Evolutionary conservation across 2,888 invertebrate species (phyloP).

Genomic region (Parochlus steinenii): DNA sequence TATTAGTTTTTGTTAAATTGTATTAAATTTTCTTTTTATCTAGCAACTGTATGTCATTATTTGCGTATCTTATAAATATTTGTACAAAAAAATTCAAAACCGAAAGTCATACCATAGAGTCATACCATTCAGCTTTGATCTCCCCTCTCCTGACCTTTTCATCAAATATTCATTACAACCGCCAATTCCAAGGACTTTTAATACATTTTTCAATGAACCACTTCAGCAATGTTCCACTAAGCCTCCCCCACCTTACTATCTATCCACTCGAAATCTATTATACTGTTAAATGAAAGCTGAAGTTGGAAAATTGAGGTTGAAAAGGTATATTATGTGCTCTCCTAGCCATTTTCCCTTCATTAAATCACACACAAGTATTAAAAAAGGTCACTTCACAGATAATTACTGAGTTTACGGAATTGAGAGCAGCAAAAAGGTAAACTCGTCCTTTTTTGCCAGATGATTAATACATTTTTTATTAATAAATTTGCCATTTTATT

Average conservation of each 20-base stretch:
- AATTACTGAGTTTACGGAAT: constrained; percentile 9
- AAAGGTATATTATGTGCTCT: constrained; percentile 3
- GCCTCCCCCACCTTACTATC: no score
- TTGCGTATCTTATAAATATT: no score
- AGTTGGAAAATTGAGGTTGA: constrained; percentile 7
- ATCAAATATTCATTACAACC: not conserved
- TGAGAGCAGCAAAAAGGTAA: no score
- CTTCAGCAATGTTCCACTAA: not conserved
- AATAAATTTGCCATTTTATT: no score
- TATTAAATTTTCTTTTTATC: no score
- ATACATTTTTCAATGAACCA: not conserved
- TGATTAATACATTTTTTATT: no score
- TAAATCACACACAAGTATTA: constrained; percentile 3
- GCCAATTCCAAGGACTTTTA: not conserved
- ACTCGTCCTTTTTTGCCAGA: no score
- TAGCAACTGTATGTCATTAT: no score
- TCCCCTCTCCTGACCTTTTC: not conserved
- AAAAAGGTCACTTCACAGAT: constrained; percentile 13
- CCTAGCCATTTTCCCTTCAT: not conserved
- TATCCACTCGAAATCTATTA: constrained; percentile 2
- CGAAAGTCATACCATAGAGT: no score
- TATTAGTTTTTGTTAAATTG: no score
- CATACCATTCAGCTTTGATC: not conserved
- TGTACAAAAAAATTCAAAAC: no score
- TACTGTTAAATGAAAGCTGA: constrained; percentile 5